Evolutionary conservation across 2,113 vertebrate species (phyloP).

Genomic region (Chauna torquata): DNA sequence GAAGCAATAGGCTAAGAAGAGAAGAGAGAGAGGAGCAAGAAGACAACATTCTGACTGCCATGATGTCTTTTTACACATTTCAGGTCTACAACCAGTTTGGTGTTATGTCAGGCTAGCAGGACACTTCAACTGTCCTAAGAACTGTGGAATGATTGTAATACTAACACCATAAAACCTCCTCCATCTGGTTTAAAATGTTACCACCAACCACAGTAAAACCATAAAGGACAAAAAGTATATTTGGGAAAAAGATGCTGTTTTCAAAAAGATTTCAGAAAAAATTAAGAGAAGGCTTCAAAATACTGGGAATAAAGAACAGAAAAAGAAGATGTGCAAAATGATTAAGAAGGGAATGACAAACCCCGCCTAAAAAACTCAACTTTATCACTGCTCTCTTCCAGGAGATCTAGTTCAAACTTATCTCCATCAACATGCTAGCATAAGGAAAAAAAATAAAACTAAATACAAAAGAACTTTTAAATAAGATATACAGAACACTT

Average conservation of each 20-base stretch:
- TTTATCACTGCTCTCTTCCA: not conserved
- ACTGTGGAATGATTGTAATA: not conserved
- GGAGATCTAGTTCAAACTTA: not conserved
- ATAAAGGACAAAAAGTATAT: not conserved
- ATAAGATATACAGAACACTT: not conserved
- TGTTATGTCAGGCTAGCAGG: not conserved
- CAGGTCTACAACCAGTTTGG: not conserved
- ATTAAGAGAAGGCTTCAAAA: not conserved
- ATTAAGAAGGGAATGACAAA: not conserved
- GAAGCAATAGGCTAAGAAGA: not conserved
- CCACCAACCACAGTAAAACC: not conserved
- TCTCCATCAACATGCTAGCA: not conserved
- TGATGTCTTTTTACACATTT: rapidly evolving
- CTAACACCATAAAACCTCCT: not conserved
- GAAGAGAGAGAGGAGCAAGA: not conserved
- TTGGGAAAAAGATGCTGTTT: not conserved
- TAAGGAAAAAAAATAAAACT: not conserved
- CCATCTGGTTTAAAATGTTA: not conserved
- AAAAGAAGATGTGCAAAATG: not conserved
- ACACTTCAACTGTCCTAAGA: not conserved
- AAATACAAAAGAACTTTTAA: not conserved
- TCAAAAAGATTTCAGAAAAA: not conserved
- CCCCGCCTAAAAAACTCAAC: not conserved
- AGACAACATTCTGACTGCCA: not conserved
- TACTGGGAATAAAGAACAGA: not conserved